phyloP scores from a whole-genome alignment of 2,113 vertebrate genomes.

The Probosciger aterrimus region DNA sequence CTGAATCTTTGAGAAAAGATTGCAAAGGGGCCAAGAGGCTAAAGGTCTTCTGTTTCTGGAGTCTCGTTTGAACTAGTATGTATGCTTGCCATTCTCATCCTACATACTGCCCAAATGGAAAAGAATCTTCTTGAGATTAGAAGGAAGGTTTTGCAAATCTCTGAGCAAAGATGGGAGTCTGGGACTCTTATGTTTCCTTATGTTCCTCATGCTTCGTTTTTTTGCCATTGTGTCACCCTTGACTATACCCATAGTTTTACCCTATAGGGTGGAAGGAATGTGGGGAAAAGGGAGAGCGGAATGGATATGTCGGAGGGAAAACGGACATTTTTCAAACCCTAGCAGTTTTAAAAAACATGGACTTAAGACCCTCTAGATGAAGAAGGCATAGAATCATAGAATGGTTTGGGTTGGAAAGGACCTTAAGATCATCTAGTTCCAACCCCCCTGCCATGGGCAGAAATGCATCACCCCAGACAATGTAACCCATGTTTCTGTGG shows the following conservation, averaged over 20 bases:
- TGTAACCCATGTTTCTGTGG: not conserved
- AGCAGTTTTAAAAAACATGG: not conserved
- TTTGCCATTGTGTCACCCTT: not conserved
- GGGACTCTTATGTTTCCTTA: not conserved
- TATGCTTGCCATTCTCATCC: not conserved
- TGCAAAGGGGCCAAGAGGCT: not conserved
- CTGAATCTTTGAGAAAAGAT: not conserved
- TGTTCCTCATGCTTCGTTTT: not conserved
- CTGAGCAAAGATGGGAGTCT: not conserved
- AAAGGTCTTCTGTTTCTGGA: not conserved
- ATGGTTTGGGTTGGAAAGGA: not conserved
- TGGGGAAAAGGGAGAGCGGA: not conserved
- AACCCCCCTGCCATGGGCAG: not conserved
- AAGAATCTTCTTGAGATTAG: not conserved
- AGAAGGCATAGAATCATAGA: not conserved
- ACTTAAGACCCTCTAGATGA: not conserved
- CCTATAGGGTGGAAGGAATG: not conserved
- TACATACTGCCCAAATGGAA: not conserved
- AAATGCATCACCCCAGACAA: not conserved
- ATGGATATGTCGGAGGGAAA: not conserved
- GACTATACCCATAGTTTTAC: not conserved
- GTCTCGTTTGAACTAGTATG: not conserved
- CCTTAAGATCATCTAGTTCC: not conserved
- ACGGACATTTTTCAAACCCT: not conserved
- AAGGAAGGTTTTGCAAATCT: not conserved